Conservation (phyloP, 2,113 vertebrate genomes). For the Centropus unirufus region DNA sequence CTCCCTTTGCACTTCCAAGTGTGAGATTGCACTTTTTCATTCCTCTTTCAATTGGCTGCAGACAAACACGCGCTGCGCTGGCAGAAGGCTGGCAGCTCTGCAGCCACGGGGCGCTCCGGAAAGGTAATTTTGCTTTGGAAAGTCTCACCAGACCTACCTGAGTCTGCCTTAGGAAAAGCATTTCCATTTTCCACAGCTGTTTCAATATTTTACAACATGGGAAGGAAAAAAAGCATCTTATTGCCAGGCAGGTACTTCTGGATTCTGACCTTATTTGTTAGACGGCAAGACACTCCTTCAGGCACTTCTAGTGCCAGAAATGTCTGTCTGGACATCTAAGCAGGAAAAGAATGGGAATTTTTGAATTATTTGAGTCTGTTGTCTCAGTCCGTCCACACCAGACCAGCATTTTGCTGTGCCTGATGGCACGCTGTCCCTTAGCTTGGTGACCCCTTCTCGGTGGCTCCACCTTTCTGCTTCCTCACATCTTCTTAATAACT, state of each 20-base stretch:
- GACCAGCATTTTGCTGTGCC: fast-evolving
- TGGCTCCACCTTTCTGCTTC: background rate
- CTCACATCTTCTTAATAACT: background rate
- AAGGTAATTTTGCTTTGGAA: background rate
- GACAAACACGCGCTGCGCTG: fast-evolving
- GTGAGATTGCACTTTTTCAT: background rate
- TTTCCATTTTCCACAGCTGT: background rate
- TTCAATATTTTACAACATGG: background rate
- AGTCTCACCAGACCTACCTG: background rate
- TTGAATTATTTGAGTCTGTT: background rate
- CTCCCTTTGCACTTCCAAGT: background rate
- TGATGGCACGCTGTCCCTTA: background rate
- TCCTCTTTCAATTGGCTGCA: background rate
- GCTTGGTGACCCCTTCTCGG: background rate
- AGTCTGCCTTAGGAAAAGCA: background rate
- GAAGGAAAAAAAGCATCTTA: background rate
- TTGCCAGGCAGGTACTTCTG: background rate
- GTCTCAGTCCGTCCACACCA: background rate
- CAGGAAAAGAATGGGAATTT: background rate
- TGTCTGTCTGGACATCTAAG: background rate
- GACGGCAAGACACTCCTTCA: background rate
- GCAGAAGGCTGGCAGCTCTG: background rate
- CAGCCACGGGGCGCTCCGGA: fast-evolving
- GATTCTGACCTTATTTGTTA: background rate
- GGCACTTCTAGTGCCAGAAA: background rate